Conservation (phyloP, 2,113 vertebrate species). For the Poicephalus gulielmi region DNA sequence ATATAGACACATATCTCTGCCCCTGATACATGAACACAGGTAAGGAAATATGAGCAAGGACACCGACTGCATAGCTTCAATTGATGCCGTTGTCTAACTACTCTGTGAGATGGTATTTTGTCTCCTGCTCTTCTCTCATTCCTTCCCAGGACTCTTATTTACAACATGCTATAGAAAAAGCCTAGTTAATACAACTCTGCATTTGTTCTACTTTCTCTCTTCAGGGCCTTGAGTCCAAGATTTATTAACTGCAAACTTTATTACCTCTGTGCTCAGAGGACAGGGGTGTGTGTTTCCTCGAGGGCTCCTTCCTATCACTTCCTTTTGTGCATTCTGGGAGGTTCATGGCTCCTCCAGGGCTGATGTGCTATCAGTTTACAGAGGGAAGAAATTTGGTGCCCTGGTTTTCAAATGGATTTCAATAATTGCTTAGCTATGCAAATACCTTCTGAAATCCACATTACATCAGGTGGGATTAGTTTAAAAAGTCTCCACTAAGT, state of each 20-base stretch:
- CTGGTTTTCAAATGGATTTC: neutral
- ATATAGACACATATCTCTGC: neutral
- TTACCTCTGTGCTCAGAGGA: neutral
- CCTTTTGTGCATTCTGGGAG: neutral
- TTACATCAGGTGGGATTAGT: neutral
- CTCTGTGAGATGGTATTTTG: neutral
- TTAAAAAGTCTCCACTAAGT: neutral
- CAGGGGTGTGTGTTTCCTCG: rapidly evolving
- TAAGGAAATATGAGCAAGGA: neutral
- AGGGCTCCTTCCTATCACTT: neutral
- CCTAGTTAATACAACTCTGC: neutral
- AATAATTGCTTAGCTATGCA: neutral
- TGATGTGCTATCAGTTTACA: neutral
- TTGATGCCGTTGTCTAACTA: rapidly evolving
- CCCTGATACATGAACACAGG: neutral
- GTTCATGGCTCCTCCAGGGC: neutral
- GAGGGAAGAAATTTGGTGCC: neutral
- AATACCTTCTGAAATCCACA: neutral
- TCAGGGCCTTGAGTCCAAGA: neutral
- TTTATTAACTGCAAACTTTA: neutral
- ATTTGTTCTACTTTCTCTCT: neutral
- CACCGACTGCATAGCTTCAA: neutral
- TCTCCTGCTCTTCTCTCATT: neutral
- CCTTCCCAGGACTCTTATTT: neutral
- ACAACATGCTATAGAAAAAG: neutral